phyloP scores from a whole-genome alignment of 2,888 invertebrate species.

The Coecobrya sp. region DNA sequence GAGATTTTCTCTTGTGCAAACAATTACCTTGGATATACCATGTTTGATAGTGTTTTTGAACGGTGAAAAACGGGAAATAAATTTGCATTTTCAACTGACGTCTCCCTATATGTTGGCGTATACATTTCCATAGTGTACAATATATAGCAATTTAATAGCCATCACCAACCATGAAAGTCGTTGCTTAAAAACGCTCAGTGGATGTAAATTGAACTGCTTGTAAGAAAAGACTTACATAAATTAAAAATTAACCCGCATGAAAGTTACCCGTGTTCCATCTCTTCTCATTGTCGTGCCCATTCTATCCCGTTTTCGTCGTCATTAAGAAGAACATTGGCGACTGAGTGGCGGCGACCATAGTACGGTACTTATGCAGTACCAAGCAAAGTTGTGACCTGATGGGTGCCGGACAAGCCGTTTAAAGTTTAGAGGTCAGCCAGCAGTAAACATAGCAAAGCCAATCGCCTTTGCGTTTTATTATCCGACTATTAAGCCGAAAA shows the following conservation, averaged over 20 bases:
- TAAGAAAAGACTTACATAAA: constrained; percentile 64
- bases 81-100: background rate
- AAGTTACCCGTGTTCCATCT: constrained; percentile 32
- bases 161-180: constrained; percentile 63
- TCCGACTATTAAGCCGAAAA: background rate
- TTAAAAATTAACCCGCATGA: constrained; percentile 64
- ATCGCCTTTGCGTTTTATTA: too few relatives aligned
- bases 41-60: background rate
- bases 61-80: background rate
- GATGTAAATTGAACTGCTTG: constrained; percentile 73
- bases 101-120: background rate
- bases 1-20: background rate
- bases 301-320: background rate
- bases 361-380: background rate
- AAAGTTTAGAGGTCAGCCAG: background rate
- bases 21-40: background rate
- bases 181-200: constrained; percentile 55
- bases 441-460: too few relatives aligned
- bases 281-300: constrained; percentile 6
- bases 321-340: background rate
- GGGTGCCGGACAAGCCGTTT: background rate
- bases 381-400: background rate
- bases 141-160: constrained; percentile 61
- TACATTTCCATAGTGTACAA: constrained; percentile 3
- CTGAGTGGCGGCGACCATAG: background rate